Base-by-base conservation (phyloP, 64 coral and sea anemone species). In the Actinia tenebrosa region DNA sequence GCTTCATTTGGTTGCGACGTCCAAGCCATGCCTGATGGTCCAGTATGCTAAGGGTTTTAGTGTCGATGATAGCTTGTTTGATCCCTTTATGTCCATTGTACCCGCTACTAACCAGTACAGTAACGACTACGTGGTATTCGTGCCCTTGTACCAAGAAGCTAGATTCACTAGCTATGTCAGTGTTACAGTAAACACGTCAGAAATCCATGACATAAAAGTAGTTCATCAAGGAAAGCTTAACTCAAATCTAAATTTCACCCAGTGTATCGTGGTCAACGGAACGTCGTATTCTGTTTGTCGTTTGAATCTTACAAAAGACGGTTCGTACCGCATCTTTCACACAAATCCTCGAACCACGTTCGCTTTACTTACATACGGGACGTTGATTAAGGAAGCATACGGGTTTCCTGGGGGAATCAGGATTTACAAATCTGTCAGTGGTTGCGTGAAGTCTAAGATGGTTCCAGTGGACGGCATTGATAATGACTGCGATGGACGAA, bases 11-110 rank as follows among this genome's bases (percentile, higher is more conserved):
- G 86, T 98, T 20, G 66, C 63, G 10, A 92, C 89, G 3, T 44
- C 20, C 66, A 50, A 95, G 1, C 93, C 96, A 3, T 86, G 91
- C 64, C 80, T 95, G 2, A 86, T 98, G 19, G 86, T 98, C 5
- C 88, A 98, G 64, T 98, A 95, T 50, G 88, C 90, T 58, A 92
- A 88, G 44, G 45, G 64, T 6, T 71, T 82, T 23, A 68, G 15
- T 0, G 66, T 87, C 14, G 82, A 95, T 62, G 25, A 23, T 18
- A 52, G 16, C 3, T 7, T 25, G 26, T 91, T 84, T 42, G 89
- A 94, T 16, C 86, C 92, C 1, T 90, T 92, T 23, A 92, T 98
- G 93, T 56, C 64, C 17, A 75, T 89, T 18, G 82, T 98, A 22
- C 96, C 96, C 17, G 77, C 96, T 3, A 86, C 23, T 22, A 64